Percentiles rank a stretch among this genome's conserved stretches.
These are phyloP conservation scores for Drosophila nikananu DNA, from an alignment of 1,140 invertebrate genomes.

Conservation along the genomic window DNA sequence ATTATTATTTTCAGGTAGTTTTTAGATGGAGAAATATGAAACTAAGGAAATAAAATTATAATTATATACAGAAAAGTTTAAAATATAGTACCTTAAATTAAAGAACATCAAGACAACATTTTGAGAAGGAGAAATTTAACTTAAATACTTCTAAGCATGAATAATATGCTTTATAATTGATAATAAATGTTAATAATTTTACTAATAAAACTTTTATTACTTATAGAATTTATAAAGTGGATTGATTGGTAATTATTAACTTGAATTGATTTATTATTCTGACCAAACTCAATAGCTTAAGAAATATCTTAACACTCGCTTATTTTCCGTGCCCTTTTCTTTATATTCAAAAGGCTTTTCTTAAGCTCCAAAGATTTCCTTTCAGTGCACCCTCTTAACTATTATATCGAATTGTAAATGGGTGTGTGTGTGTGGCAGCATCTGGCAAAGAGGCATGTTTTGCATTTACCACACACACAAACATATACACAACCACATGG, in stretches of 20 bases:
- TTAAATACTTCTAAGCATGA: not conserved
- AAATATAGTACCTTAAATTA: not conserved
- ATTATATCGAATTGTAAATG: slow-evolving; percentile 13
- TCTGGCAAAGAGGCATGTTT: slow-evolving; percentile 67
- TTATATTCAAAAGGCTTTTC: too few relatives aligned
- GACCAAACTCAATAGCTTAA: not conserved
- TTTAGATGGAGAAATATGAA: too few relatives aligned
- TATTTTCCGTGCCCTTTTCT: too few relatives aligned
- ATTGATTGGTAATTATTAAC: not conserved
- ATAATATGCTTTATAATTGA: not conserved
- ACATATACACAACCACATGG: slow-evolving; percentile 25
- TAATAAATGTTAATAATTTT: not conserved
- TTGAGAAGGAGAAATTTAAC: not conserved
- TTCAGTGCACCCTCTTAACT: not conserved
- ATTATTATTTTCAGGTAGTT: not conserved
- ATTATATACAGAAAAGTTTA: too few relatives aligned
- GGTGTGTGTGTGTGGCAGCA: slow-evolving; percentile 15
- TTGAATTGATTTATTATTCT: not conserved
- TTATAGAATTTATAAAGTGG: not conserved
- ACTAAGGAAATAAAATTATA: not conserved
- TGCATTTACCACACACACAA: slow-evolving; percentile 50
- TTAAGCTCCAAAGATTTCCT: not conserved
- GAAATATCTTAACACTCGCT: not conserved
- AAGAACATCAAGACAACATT: not conserved
- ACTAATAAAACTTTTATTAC: not conserved